Evolutionary conservation across 2,888 invertebrate species (phyloP).

Genomic region (Oscheius onirici): DNA sequence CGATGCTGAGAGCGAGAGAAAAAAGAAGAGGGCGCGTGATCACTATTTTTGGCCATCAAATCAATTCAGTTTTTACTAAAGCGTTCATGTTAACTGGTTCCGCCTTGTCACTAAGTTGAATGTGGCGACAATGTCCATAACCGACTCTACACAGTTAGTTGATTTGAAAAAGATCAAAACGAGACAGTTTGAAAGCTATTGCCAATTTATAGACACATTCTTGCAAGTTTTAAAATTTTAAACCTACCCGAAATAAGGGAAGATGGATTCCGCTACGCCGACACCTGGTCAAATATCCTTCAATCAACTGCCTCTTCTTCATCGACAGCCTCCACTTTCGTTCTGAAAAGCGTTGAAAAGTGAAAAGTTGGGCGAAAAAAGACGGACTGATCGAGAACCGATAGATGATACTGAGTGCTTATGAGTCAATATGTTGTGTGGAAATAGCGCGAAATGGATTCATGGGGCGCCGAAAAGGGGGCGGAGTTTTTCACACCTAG

Average conservation of each 20-base stretch:
- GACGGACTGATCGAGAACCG: background rate
- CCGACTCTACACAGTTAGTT: background rate
- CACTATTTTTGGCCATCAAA: slow-evolving; percentile 20
- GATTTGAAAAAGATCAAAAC: background rate
- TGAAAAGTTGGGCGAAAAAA: background rate
- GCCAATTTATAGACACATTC: background rate
- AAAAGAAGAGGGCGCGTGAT: slow-evolving; percentile 13
- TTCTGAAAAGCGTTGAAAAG: background rate
- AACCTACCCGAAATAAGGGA: slow-evolving; percentile 15
- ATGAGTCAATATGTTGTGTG: slow-evolving; percentile 19
- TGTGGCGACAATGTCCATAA: too few relatives aligned
- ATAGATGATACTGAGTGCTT: background rate
- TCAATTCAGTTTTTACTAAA: slow-evolving; percentile 21
- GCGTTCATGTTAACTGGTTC: slow-evolving; percentile 27
- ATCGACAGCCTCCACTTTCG: slow-evolving; percentile 21
- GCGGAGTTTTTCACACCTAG: slow-evolving; percentile 19
- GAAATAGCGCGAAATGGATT: slow-evolving; percentile 15
- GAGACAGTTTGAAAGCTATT: background rate
- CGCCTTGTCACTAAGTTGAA: background rate
- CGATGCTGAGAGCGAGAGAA: background rate
- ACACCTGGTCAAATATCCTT: slow-evolving; percentile 23
- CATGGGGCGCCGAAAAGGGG: slow-evolving; percentile 21
- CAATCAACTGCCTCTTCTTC: slow-evolving; percentile 19
- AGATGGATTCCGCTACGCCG: slow-evolving; percentile 11
- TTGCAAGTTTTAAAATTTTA: background rate